These are phyloP conservation scores for Turdus rufiventris DNA, from an alignment of 2,113 vertebrate genomes.

Conservation along the genomic window DNA sequence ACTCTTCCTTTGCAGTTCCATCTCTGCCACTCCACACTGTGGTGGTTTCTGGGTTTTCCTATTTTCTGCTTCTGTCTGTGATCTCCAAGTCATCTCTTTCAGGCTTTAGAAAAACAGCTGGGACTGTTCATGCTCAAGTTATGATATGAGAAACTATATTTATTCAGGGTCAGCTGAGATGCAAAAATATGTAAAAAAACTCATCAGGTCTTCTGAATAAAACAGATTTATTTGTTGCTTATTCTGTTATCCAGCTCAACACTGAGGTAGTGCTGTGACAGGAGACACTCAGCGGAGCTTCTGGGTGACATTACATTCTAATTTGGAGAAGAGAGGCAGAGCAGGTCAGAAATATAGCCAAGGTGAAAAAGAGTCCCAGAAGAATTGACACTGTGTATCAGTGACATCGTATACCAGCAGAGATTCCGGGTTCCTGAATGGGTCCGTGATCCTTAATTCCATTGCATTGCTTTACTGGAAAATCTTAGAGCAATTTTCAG, in stretches of 20 bases:
- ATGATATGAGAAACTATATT: neutral
- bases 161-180: neutral
- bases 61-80: neutral
- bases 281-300: neutral
- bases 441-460: neutral
- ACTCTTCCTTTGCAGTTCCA: neutral
- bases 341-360: neutral
- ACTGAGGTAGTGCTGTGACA: neutral
- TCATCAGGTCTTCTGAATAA: neutral
- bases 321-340: neutral
- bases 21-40: accelerated
- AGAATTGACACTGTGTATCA: accelerated
- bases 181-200: neutral
- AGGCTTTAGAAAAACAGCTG: neutral
- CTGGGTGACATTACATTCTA: neutral
- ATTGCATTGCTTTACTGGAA: neutral
- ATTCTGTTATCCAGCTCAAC: neutral
- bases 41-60: neutral
- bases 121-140: neutral
- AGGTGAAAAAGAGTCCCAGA: neutral
- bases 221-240: neutral
- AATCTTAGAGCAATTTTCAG: neutral
- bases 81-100: neutral
- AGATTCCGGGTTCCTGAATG: neutral
- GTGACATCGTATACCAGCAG: accelerated